Percentiles rank a stretch among this genome's conserved stretches.
Conservation (phyloP, 2,797 vertebrate genomes). For the Cyprinodon diabolis region DNA sequence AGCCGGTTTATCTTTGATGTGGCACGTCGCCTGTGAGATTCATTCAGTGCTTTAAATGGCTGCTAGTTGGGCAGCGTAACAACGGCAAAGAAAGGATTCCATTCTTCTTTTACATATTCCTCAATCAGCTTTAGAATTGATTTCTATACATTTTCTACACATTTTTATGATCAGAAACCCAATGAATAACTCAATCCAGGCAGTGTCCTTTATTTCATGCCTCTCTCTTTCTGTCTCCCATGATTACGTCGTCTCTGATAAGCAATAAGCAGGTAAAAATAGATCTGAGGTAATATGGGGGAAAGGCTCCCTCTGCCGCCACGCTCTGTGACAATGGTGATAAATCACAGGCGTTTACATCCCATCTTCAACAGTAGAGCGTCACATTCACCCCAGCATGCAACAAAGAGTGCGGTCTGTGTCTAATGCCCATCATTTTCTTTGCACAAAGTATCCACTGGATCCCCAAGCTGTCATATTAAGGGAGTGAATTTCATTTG, state of each 20-base stretch:
- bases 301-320: constrained; percentile 63
- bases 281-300: constrained; percentile 51
- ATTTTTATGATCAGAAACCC: neutral
- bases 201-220: constrained; percentile 11
- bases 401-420: neutral
- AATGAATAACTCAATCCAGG: constrained; percentile 12
- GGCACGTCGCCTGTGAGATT: constrained; percentile 53
- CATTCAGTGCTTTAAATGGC: constrained; percentile 50
- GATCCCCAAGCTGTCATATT: constrained; percentile 7
- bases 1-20: constrained; percentile 27
- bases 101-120: neutral
- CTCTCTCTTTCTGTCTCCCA: constrained; percentile 44
- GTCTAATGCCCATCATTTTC: constrained; percentile 5
- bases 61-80: constrained; percentile 54
- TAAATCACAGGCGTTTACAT: constrained; percentile 72
- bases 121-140: neutral
- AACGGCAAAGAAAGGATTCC: constrained; percentile 39
- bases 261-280: constrained; percentile 73
- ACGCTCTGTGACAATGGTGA: constrained; percentile 71
- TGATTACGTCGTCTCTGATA: constrained; percentile 53
- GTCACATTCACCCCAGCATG: constrained; percentile 12
- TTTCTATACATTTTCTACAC: neutral
- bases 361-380: constrained; percentile 35
- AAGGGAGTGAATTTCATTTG: neutral
- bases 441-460: constrained; percentile 17